Evolutionary conservation across 2,113 vertebrate genomes (phyloP).

Genomic region (Tragelaphus buxtoni): DNA sequence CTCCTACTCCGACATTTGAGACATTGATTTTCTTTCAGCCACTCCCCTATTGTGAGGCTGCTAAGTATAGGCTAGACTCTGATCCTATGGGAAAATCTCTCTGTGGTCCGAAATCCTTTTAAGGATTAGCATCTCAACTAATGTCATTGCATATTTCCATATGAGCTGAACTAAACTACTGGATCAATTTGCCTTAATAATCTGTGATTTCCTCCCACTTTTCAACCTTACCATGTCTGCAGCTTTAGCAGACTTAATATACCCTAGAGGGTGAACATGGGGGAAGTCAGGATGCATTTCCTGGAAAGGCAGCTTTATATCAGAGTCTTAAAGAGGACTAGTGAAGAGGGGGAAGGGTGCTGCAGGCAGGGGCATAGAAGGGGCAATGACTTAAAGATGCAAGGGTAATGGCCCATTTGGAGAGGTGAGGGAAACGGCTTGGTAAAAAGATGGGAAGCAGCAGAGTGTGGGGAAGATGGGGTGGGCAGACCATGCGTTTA

Average conservation of each 20-base stretch:
- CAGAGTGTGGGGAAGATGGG: background rate
- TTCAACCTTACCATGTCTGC: background rate
- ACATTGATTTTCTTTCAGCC: background rate
- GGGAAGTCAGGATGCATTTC: background rate
- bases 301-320: background rate
- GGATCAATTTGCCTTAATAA: background rate
- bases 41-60: background rate
- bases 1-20: background rate
- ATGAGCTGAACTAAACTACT: background rate
- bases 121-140: conserved; percentile 19
- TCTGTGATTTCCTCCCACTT: background rate
- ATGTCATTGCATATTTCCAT: background rate
- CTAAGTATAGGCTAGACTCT: background rate
- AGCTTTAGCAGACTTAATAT: background rate
- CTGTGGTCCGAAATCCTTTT: background rate
- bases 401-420: background rate
- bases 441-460: background rate
- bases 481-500: background rate
- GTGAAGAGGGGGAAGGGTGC: background rate
- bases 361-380: background rate
- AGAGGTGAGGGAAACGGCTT: background rate
- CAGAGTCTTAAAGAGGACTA: background rate
- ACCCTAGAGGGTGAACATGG: background rate
- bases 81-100: background rate
- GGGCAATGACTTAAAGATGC: background rate